Conservation (phyloP, 2,888 invertebrate genomes). For the Axea sp. region DNA sequence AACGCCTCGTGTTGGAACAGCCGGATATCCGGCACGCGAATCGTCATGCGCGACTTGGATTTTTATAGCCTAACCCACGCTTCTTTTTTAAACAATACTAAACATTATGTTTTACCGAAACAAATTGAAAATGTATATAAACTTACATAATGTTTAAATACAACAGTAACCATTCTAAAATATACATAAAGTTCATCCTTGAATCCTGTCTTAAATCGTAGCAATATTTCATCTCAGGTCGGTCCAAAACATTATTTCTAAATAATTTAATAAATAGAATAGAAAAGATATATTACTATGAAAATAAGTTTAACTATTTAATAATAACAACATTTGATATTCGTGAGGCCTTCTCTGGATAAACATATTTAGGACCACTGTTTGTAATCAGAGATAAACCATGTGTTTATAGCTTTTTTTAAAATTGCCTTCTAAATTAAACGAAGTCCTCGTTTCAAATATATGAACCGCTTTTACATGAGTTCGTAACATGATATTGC, state of each 20-base stretch:
- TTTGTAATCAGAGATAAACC: conserved; percentile 27
- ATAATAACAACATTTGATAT: too few species aligned
- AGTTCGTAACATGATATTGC: conserved; percentile 16
- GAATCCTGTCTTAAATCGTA: too few species aligned
- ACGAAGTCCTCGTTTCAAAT: conserved; percentile 17
- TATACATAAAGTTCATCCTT: too few species aligned
- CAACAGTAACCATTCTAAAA: too few species aligned
- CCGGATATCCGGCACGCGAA: conserved; percentile 63
- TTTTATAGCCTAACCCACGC: conserved; percentile 56
- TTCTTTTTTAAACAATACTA: conserved; percentile 38
- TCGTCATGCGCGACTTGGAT: conserved; percentile 61
- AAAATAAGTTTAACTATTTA: too few species aligned
- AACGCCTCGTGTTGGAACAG: conserved; percentile 47
- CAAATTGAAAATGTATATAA: not conserved
- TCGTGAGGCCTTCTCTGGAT: not conserved
- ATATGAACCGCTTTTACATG: conserved; percentile 1
- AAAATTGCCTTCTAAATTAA: not conserved
- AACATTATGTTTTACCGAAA: conserved; percentile 20
- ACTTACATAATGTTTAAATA: conserved; percentile 51
- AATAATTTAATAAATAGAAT: too few species aligned
- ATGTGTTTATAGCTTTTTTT: conserved; percentile 9
- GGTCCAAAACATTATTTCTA: too few species aligned
- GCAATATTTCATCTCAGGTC: too few species aligned
- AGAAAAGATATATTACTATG: too few species aligned
- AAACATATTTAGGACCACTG: conserved; percentile 6